Percentiles rank a stretch among this genome's conserved stretches.
These are phyloP conservation scores for Zelostemma sp. DNA, from an alignment of 1,140 invertebrate genomes.

Conservation along the genomic window DNA sequence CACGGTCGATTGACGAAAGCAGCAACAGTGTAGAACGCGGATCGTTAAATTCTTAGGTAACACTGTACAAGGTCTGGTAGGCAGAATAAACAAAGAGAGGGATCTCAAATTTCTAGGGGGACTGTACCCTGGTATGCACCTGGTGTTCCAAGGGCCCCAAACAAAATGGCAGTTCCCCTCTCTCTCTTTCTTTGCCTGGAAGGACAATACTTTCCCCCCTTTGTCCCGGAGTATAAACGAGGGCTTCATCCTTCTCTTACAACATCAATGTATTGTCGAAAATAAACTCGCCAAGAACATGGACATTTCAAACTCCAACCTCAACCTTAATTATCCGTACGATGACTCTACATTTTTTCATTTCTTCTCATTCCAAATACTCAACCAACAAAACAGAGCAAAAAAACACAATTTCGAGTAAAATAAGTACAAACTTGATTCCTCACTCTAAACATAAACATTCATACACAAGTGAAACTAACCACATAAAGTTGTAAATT, in stretches of 20 bases:
- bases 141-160: slow-evolving; percentile 63
- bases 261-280: slow-evolving; percentile 54
- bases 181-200: slow-evolving; percentile 54
- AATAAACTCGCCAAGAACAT: slow-evolving; percentile 40
- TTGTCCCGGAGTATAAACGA: slow-evolving; percentile 42
- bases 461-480: slow-evolving; percentile 69
- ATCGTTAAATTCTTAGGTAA: slow-evolving; percentile 47
- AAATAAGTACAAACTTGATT: no score
- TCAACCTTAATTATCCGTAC: neutral
- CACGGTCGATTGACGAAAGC: slow-evolving; percentile 2
- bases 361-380: neutral
- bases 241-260: slow-evolving; percentile 55
- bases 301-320: neutral
- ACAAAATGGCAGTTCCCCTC: slow-evolving; percentile 66
- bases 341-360: neutral
- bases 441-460: no score
- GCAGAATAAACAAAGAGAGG: slow-evolving; percentile 59
- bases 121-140: slow-evolving; percentile 67
- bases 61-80: slow-evolving; percentile 47
- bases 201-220: slow-evolving; percentile 65
- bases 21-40: slow-evolving; percentile 6
- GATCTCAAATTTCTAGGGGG: slow-evolving; percentile 59
- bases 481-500: slow-evolving; percentile 99
- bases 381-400: no score
- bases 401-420: no score